phyloP scores from a whole-genome alignment of 2,797 vertebrate species.

The Cygnus olor region DNA sequence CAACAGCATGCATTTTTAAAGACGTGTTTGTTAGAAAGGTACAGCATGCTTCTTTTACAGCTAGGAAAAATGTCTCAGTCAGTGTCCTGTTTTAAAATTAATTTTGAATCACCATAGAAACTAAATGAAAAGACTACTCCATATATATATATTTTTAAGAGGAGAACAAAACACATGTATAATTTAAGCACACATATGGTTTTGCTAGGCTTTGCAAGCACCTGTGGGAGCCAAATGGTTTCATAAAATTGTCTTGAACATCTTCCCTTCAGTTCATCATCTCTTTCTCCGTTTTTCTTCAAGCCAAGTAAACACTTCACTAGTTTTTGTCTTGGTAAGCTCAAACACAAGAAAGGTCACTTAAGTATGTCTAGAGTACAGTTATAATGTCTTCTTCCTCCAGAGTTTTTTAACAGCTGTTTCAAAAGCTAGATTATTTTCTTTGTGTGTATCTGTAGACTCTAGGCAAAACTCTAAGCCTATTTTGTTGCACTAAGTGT shows the following conservation, averaged over 20 bases:
- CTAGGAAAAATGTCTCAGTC: background rate
- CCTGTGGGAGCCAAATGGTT: constrained; percentile 7
- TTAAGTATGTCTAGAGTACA: background rate
- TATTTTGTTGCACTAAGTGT: background rate
- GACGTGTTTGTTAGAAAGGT: background rate
- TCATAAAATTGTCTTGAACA: constrained; percentile 19
- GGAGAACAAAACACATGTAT: background rate
- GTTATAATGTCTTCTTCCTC: background rate
- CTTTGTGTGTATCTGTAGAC: background rate
- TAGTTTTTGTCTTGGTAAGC: background rate
- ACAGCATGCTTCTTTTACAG: background rate
- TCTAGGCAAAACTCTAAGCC: background rate
- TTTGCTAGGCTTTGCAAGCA: background rate
- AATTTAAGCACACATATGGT: background rate
- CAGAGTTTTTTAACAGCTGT: background rate
- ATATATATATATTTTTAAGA: background rate
- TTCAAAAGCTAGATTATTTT: background rate
- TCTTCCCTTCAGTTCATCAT: background rate
- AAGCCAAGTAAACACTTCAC: background rate
- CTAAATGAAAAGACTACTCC: background rate
- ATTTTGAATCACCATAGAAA: constrained; percentile 4
- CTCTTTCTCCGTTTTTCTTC: constrained; percentile 12
- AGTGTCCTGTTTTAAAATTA: constrained; percentile 8
- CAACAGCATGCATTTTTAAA: background rate
- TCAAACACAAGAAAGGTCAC: background rate